Conservation (phyloP, 2,797 vertebrate species). For the Heteromormyrus szaboi region DNA sequence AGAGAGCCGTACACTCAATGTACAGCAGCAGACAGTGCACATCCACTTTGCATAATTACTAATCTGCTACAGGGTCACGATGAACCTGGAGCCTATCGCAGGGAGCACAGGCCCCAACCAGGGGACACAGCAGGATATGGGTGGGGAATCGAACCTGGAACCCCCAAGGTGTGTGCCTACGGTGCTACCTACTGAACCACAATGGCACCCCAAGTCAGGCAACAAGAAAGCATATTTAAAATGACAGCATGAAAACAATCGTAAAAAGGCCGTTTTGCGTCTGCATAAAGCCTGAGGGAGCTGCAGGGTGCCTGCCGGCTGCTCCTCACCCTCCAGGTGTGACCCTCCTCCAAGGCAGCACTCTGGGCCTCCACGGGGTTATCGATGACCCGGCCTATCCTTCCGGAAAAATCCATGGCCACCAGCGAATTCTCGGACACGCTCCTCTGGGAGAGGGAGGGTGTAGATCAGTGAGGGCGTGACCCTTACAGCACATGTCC, state of each 20-base stretch:
- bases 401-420: conserved; percentile 97
- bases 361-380: conserved; percentile 92
- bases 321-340: conserved; percentile 88
- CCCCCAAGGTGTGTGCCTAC: background rate
- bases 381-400: conserved; percentile 92
- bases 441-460: conserved; percentile 73
- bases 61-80: background rate
- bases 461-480: background rate
- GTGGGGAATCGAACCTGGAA: background rate
- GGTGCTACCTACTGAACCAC: background rate
- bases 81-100: background rate
- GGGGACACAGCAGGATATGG: background rate
- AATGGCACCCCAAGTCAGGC: background rate
- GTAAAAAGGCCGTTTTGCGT: background rate
- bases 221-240: background rate
- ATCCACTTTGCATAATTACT: background rate
- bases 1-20: background rate
- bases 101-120: background rate
- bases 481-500: background rate
- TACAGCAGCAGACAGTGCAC: background rate
- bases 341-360: conserved; percentile 93
- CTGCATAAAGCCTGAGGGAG: background rate
- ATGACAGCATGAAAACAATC: background rate
- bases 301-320: background rate
- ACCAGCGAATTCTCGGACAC: conserved; percentile 96